phyloP scores from a whole-genome alignment of 1,140 invertebrate species.

The Ceratina japonica region DNA sequence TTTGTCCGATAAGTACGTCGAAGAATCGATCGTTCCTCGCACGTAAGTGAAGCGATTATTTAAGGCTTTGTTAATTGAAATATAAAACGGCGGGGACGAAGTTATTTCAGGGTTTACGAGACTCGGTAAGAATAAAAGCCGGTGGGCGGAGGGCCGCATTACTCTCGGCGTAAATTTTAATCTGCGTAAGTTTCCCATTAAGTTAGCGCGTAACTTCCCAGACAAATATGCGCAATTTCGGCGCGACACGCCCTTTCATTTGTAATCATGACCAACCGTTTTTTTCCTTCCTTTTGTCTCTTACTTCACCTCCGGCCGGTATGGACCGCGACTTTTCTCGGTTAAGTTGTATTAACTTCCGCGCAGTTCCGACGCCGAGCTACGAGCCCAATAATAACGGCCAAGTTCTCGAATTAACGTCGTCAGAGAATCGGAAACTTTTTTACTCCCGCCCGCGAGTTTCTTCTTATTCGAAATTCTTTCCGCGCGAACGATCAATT shows the following conservation, averaged over 20 bases:
- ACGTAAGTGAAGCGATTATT: background rate
- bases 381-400: background rate
- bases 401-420: too few relatives aligned
- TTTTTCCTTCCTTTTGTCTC: background rate
- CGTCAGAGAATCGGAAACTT: too few relatives aligned
- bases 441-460: too few relatives aligned
- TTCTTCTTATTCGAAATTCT: too few relatives aligned
- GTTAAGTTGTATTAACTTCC: background rate
- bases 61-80: too few relatives aligned
- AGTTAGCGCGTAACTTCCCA: background rate
- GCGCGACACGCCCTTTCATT: background rate
- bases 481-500: too few relatives aligned
- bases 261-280: background rate
- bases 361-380: background rate
- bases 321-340: too few relatives aligned
- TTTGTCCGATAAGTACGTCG: background rate
- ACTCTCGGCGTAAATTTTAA: background rate
- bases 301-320: too few relatives aligned
- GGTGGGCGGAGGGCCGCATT: background rate
- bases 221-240: slow-evolving; percentile 4
- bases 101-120: background rate
- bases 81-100: too few relatives aligned
- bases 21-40: background rate
- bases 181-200: background rate
- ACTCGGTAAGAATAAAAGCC: background rate